These are phyloP conservation scores for Pyralis farinalis DNA, from an alignment of 2,888 invertebrate genomes.

Conservation along the genomic window DNA sequence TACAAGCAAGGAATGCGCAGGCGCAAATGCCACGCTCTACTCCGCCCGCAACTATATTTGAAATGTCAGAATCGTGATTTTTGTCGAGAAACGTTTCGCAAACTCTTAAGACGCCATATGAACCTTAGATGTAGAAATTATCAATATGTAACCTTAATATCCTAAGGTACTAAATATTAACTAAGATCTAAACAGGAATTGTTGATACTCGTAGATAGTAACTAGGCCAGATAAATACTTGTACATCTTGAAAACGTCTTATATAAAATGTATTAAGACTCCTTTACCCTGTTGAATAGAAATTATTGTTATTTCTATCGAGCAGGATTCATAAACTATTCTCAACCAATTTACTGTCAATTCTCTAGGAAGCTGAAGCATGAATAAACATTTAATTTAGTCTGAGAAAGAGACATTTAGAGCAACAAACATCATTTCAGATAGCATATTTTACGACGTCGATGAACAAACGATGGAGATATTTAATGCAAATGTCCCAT, in stretches of 20 bases:
- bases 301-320: too few species aligned
- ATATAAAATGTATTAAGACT: too few species aligned
- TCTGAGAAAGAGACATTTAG: constrained; percentile 14
- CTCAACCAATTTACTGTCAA: background rate
- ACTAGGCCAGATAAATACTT: too few species aligned
- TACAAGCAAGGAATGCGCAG: constrained; percentile 49
- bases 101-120: constrained; percentile 36
- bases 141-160: too few species aligned
- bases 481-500: constrained; percentile 39
- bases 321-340: background rate
- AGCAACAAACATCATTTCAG: constrained; percentile 3
- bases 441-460: constrained; percentile 19
- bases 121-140: constrained; percentile 1
- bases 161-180: too few species aligned
- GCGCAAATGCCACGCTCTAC: constrained; percentile 66
- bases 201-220: too few species aligned
- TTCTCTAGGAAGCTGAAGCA: constrained; percentile 2
- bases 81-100: constrained; percentile 69
- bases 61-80: constrained; percentile 80
- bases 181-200: too few species aligned
- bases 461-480: constrained; percentile 22
- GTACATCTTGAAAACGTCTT: too few species aligned
- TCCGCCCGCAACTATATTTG: constrained; percentile 59
- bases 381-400: constrained; percentile 7
- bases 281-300: too few species aligned